Evolutionary conservation across 2,113 vertebrate genomes (phyloP), one percentile per base, ranked within the genome.

Genomic region (Platysternon megacephalum): DNA sequence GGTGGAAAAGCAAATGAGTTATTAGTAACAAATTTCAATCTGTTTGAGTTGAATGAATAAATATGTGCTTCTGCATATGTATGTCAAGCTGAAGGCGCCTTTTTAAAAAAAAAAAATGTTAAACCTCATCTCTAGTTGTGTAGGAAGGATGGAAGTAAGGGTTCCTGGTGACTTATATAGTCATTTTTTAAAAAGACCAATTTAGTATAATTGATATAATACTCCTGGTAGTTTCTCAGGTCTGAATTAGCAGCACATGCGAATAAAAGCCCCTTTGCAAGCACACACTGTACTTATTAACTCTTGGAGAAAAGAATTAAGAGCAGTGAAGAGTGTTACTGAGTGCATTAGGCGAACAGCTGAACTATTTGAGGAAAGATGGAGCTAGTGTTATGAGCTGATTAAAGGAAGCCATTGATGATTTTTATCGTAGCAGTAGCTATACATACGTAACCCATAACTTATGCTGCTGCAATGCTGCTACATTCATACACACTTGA

Each of bases 1-100:
- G 52, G 53, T 19, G 65, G 85, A 91, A 85, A 85, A 85, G 39
- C 11, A 94, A 89, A 91, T 72, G 1, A 92, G 9, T 65, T 93
- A 83, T 93, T 82, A 95, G 86, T 85, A 93, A 78, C 49, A n/a
- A 80, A 72, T 72, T 72, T 92, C 61, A 68, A 81, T 92, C 49
- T 80, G 13, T 68, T 95, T 92, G 85, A 42, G 42, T 12, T 86
- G 72, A 91, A 26, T 68, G 79, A 92, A 53, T 42, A 92, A 88
- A 86, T 84, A 85, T 55, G 26, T 90, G 51, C 35, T 68, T 19
- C 42, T 76, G 32, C 46, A 68, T 26, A 48, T 72, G n/a, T 32
- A 51, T 29, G 72, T 81, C 79, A 94, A n/a, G 42, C 22, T 68
- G 82, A 91, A 96, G 14, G 42, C 16, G n/a, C n/a, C n/a, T n/a